Percentiles rank a stretch among this genome's conserved stretches.
These are phyloP conservation scores for Schizopygopsis pylzovi DNA, from an alignment of 2,797 vertebrate genomes.

Conservation along the genomic window DNA sequence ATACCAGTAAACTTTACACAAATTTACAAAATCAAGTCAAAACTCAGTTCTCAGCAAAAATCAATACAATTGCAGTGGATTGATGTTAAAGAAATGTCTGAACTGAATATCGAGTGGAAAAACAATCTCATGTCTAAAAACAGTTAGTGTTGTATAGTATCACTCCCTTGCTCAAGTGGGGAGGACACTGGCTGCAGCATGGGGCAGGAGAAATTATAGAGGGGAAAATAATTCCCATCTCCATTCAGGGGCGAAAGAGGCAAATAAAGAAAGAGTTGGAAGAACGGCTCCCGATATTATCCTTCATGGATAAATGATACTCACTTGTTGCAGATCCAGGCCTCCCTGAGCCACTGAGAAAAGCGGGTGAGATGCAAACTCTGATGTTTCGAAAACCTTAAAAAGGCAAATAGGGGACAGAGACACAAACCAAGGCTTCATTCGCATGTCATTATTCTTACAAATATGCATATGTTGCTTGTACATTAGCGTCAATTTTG, in stretches of 20 bases:
- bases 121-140: slow-evolving; percentile 30
- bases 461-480: slow-evolving; percentile 1
- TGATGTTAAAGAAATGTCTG: slow-evolving; percentile 39
- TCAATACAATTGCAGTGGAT: neutral
- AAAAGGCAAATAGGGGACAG: slow-evolving; percentile 66
- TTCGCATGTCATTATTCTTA: slow-evolving; percentile 41
- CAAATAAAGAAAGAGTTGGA: slow-evolving; percentile 45
- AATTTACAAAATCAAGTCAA: neutral
- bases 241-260: slow-evolving; percentile 45
- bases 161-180: slow-evolving; percentile 60
- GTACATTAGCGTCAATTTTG: neutral
- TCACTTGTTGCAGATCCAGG: slow-evolving; percentile 82
- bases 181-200: slow-evolving; percentile 61
- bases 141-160: neutral
- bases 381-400: slow-evolving; percentile 81
- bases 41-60: neutral
- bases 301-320: slow-evolving; percentile 61
- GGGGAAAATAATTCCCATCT: slow-evolving; percentile 47
- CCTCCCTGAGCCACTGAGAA: slow-evolving; percentile 80
- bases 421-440: slow-evolving; percentile 61
- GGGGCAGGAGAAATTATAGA: slow-evolving; percentile 49
- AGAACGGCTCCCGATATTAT: slow-evolving; percentile 14
- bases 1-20: neutral
- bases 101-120: slow-evolving; percentile 1
- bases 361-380: slow-evolving; percentile 80